Conservation (phyloP, 1,140 invertebrate genomes). For the Drosophila pectinifera region DNA sequence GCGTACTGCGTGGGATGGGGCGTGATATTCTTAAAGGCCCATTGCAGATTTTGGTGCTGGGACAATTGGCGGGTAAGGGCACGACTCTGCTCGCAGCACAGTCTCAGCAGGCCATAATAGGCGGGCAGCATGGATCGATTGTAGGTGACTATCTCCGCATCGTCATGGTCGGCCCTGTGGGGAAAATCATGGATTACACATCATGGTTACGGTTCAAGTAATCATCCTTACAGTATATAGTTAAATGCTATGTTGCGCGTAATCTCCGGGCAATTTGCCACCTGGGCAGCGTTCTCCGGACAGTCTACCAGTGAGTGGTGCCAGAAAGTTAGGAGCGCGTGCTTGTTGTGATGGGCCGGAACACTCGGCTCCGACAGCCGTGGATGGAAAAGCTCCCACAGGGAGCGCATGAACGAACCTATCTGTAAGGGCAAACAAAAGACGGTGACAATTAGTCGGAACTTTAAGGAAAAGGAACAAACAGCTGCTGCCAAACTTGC, state of each 20-base stretch:
- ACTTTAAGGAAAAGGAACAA: neutral
- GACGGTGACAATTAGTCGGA: slow-evolving; percentile 11
- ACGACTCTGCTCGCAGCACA: slow-evolving; percentile 95
- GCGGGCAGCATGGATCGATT: slow-evolving; percentile 97
- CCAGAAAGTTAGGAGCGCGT: slow-evolving; percentile 96
- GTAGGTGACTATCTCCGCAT: slow-evolving; percentile 96
- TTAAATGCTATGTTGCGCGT: slow-evolving; percentile 96
- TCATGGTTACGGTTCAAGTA: neutral
- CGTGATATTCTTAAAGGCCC: slow-evolving; percentile 98
- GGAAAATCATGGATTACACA: slow-evolving; percentile 15
- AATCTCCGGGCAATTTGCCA: slow-evolving; percentile 92
- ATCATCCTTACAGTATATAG: slow-evolving; percentile 94
- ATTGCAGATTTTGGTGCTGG: slow-evolving; percentile 97
- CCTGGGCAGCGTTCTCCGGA: slow-evolving; percentile 95
- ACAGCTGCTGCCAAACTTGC: slow-evolving; percentile 86
- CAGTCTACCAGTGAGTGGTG: slow-evolving; percentile 96
- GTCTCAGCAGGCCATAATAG: slow-evolving; percentile 95
- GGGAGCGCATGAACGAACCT: slow-evolving; percentile 94
- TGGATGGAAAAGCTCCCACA: slow-evolving; percentile 97
- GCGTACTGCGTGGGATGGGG: slow-evolving; percentile 97
- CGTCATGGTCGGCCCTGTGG: slow-evolving; percentile 95
- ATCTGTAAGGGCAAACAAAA: slow-evolving; percentile 87
- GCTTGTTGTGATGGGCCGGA: slow-evolving; percentile 97
- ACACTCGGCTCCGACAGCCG: slow-evolving; percentile 97
- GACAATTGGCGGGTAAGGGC: slow-evolving; percentile 94